Percentiles rank a stretch among this genome's conserved stretches.
These are phyloP conservation scores for Chromobotia macracanthus DNA, from an alignment of 2,797 vertebrate genomes.

Conservation along the genomic window DNA sequence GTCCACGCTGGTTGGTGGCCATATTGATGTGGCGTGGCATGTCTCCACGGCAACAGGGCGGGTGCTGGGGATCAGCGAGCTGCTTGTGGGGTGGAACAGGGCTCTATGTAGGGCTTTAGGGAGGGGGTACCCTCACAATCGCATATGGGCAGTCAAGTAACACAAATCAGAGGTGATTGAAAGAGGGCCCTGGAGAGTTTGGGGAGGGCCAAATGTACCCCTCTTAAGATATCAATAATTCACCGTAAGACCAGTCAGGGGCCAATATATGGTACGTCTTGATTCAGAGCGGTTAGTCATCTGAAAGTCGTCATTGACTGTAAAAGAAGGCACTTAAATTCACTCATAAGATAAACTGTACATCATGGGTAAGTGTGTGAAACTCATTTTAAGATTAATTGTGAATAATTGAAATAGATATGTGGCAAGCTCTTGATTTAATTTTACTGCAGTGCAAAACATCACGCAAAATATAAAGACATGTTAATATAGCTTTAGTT, in stretches of 20 bases:
- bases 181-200: conserved; percentile 72
- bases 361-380: conserved; percentile 53
- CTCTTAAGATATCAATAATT: conserved; percentile 84
- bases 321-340: conserved; percentile 48
- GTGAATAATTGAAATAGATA: conserved; percentile 24
- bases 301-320: conserved; percentile 49
- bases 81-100: conserved; percentile 58
- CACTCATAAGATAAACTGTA: conserved; percentile 44
- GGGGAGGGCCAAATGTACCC: conserved; percentile 68
- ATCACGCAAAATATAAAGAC: neutral
- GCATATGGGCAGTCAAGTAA: conserved; percentile 76
- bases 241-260: conserved; percentile 63
- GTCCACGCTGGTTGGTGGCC: conserved; percentile 53
- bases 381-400: conserved; percentile 53
- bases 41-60: conserved; percentile 57
- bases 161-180: conserved; percentile 80
- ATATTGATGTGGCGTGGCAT: conserved; percentile 62
- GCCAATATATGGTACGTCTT: conserved; percentile 54
- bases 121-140: conserved; percentile 59
- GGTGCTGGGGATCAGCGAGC: conserved; percentile 61
- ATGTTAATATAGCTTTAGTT: neutral
- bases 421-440: neutral
- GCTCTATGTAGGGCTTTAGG: conserved; percentile 57
- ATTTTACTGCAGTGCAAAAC: neutral
- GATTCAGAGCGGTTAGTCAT: conserved; percentile 54